Percentiles rank a stretch among this genome's conserved stretches.
phyloP scores from a whole-genome alignment of 2,113 vertebrate species.

The Nothoprocta pentlandii region DNA sequence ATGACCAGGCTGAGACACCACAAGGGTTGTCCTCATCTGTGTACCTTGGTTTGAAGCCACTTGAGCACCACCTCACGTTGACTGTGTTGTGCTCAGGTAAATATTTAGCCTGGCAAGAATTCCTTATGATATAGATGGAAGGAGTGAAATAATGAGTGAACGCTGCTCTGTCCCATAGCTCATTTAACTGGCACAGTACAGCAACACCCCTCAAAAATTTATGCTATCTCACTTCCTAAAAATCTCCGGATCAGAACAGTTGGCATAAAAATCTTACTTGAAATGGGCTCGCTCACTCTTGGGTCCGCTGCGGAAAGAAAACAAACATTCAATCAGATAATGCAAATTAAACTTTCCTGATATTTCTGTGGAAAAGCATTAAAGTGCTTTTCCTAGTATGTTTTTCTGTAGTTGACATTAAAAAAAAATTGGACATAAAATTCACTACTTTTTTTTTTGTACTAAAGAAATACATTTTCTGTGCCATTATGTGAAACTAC shows the following conservation, averaged over 20 bases:
- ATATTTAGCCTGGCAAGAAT: slow-evolving; percentile 60
- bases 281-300: slow-evolving; percentile 90
- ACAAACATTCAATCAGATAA: slow-evolving; percentile 52
- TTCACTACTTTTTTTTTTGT: neutral
- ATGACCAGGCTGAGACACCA: slow-evolving; percentile 54
- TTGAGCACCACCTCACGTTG: neutral
- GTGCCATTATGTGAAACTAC: neutral
- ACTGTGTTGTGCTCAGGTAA: slow-evolving; percentile 48
- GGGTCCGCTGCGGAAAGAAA: slow-evolving; percentile 88
- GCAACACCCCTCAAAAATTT: neutral
- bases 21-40: slow-evolving; percentile 1
- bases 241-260: neutral
- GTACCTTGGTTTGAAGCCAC: slow-evolving; percentile 48
- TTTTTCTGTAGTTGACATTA: neutral
- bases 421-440: neutral
- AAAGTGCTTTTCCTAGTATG: neutral
- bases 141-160: slow-evolving; percentile 54
- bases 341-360: neutral
- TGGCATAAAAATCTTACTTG: slow-evolving; percentile 81
- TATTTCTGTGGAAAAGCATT: slow-evolving; percentile 7
- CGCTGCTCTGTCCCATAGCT: neutral
- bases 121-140: slow-evolving; percentile 21
- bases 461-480: neutral
- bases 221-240: slow-evolving; percentile 37
- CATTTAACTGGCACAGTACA: neutral